These are phyloP conservation scores for Artibeus lituratus DNA, from an alignment of 2,797 vertebrate species.

Conservation along the genomic window DNA sequence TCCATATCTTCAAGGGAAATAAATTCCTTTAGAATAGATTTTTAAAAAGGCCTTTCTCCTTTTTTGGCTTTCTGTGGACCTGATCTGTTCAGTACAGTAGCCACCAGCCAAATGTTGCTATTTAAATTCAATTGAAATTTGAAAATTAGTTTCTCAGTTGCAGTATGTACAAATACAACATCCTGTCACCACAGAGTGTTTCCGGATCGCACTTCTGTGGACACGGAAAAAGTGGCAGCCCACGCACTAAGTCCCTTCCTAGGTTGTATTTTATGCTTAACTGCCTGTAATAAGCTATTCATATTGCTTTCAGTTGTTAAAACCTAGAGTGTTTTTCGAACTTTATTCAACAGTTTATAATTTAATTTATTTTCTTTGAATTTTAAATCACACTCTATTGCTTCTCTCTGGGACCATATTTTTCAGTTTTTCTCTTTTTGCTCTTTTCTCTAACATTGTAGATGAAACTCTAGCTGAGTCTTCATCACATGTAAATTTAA, in stretches of 20 bases:
- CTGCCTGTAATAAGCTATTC: not conserved
- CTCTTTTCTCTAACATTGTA: not conserved
- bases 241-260: not conserved
- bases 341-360: not conserved
- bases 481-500: not conserved
- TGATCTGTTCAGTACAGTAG: not conserved
- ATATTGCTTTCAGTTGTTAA: not conserved
- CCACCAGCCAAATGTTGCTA: not conserved
- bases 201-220: not conserved
- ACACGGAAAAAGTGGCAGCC: not conserved
- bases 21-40: not conserved
- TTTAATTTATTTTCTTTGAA: not conserved
- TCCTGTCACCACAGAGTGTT: not conserved
- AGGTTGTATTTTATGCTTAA: not conserved
- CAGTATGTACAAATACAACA: not conserved
- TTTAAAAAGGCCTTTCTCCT: not conserved
- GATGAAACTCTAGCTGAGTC: not conserved
- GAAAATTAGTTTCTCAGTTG: not conserved
- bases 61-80: not conserved
- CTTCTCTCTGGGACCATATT: not conserved
- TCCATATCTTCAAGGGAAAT: not conserved
- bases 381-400: not conserved
- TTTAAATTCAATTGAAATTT: constrained; percentile 4
- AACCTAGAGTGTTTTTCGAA: not conserved
- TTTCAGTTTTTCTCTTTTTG: not conserved